Evolutionary conservation across 2,797 vertebrate genomes (phyloP), one percentile per base, ranked within the genome.

Genomic region (Protosalanx chinensis): DNA sequence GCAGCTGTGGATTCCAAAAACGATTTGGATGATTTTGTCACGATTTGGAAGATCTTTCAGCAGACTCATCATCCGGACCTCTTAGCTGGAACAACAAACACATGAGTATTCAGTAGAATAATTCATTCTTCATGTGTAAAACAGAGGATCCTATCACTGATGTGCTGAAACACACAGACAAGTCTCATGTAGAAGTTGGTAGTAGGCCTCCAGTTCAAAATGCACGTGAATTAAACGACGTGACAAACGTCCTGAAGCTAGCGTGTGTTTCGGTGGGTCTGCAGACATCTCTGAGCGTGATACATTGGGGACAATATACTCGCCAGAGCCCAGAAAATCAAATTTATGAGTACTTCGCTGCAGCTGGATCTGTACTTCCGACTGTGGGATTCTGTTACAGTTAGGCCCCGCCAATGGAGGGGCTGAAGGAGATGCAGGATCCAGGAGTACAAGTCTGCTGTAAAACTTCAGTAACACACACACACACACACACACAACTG

Each of bases 341-440:
- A 86, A 91, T 92, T 92, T 90, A 89, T 89, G 78, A 76, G 83
- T 82, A 81, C 86, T 85, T 90, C 72, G 78, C 88, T 81, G 89
- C 90, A 90, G 88, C 87, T 89, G 90, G 85, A 90, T 90, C 90
- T 90, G 84, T 84, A 91, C 90, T 91, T 92, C 92, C 90, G 87
- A 91, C 86, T 82, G 71, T 80, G 71, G 87, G 88, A 90, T 92
- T 84, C 73, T 74, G 72, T 93, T 92, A 90, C 81, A 76, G 64
- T 58, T 13, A 79, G 70, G 70, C 85, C 85, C 89, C 90, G 87
- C 80, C 80, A 68, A 0, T 16, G 66, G 74, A 75, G 73, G 68
- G 70, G 67, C 67, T 76, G 79, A 79, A 76, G 79, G 79, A 79
- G 74, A 73, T 74, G 72, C 73, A 35, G 33, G 33, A 3, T 41